These are phyloP conservation scores for Acyrthosiphon pisum DNA, from an alignment of 1,140 invertebrate genomes.

Conservation along the genomic window DNA sequence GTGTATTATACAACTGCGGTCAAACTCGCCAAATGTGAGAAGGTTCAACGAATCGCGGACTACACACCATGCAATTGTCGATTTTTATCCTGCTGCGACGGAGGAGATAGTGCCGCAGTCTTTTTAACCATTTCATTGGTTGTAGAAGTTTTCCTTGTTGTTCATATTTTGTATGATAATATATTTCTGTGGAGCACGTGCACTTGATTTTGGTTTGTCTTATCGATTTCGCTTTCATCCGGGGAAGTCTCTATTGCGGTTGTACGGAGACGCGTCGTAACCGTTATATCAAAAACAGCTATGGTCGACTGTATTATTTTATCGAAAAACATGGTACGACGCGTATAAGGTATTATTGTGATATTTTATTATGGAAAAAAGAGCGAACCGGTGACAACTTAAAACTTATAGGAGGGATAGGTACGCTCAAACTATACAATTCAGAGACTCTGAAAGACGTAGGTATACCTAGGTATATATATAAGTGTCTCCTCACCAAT, in stretches of 20 bases:
- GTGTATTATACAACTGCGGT: neutral
- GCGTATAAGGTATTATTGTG: neutral
- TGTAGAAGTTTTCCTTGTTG: neutral
- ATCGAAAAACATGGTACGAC: neutral
- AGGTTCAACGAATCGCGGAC: neutral
- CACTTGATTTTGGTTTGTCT: neutral
- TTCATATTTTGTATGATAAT: neutral
- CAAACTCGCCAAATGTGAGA: neutral
- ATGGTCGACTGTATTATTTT: neutral
- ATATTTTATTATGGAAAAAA: neutral
- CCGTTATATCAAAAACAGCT: neutral
- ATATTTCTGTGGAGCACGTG: neutral
- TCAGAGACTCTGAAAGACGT: neutral
- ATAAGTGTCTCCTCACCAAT: too few species aligned
- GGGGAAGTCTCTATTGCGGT: neutral
- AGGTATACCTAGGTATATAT: too few species aligned
- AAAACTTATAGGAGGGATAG: neutral
- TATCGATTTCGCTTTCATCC: neutral
- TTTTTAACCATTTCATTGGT: neutral
- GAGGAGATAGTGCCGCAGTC: neutral
- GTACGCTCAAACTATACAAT: neutral
- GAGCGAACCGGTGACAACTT: neutral
- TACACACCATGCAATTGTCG: neutral
- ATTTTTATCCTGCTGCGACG: neutral
- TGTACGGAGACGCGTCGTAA: neutral